These are phyloP conservation scores for Cerastis leucographa DNA, from an alignment of 2,888 invertebrate species.

Conservation along the genomic window DNA sequence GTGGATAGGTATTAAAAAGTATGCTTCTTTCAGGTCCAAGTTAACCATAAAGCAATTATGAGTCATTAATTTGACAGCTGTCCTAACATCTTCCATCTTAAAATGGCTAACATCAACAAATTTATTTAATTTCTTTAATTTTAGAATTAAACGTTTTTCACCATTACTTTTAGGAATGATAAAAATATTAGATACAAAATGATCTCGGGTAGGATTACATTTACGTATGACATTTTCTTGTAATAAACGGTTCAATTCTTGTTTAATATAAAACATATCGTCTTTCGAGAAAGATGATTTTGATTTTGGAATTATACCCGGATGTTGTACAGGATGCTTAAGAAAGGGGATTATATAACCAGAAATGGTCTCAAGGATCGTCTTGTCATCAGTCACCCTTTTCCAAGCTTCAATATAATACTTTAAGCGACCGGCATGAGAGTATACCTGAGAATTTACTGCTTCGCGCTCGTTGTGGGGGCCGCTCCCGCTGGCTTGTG, in stretches of 20 bases:
- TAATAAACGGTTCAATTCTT: conserved; percentile 3
- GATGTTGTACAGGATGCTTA: background rate
- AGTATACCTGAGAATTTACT: conserved; percentile 6
- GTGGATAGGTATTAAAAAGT: background rate
- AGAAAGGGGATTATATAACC: conserved; percentile 1
- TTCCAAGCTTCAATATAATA: conserved; percentile 7
- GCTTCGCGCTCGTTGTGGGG: conserved; percentile 6
- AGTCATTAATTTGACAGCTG: conserved; percentile 4
- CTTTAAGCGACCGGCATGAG: conserved; percentile 11
- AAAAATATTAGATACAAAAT: background rate
- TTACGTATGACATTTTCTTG: conserved; percentile 6
- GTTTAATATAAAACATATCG: background rate
- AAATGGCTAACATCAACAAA: background rate
- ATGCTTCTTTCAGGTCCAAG: background rate
- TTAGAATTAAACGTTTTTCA: background rate
- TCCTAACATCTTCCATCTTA: background rate
- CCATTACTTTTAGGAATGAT: background rate
- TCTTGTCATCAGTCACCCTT: background rate
- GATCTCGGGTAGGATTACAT: background rate
- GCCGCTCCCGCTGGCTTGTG: conserved; percentile 10
- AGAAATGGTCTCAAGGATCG: conserved; percentile 5
- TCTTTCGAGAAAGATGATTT: background rate
- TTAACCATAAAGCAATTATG: background rate
- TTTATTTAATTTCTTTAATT: background rate
- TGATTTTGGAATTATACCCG: background rate